A percentile compares a stretch with the other conserved stretches of the same genome.
Evolutionary conservation across 1,140 invertebrate species (phyloP).

Genomic region (Coptotermes formosanus): DNA sequence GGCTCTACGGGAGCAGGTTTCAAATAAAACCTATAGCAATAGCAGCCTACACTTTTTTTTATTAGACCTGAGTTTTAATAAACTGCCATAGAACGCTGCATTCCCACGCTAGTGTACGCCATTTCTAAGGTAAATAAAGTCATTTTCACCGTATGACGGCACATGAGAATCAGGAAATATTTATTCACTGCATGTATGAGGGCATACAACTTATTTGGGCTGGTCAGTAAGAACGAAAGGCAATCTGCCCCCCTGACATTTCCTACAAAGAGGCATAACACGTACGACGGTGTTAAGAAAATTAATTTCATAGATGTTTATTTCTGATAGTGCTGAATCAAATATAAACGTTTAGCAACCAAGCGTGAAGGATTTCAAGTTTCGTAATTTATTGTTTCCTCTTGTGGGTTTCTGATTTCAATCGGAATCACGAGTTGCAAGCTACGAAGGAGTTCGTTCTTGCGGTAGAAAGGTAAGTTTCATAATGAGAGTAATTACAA

Average conservation of each 20-base stretch:
- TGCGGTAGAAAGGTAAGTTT: not conserved
- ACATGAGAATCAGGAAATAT: not conserved
- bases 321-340: not conserved
- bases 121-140: not conserved
- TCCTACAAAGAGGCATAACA: not conserved
- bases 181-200: not conserved
- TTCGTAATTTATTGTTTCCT: not conserved
- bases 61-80: not conserved
- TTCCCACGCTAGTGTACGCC: too few relatives aligned
- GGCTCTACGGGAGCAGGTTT: too few relatives aligned
- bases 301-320: not conserved
- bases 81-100: not conserved
- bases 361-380: not conserved
- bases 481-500: not conserved
- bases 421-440: not conserved
- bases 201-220: not conserved
- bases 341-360: not conserved
- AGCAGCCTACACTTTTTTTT: not conserved
- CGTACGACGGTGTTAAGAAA: not conserved
- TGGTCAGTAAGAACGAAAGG: not conserved
- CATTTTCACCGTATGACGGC: not conserved
- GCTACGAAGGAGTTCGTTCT: not conserved
- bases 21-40: not conserved
- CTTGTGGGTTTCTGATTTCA: not conserved
- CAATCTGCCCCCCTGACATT: not conserved